Evolutionary conservation across 1,140 invertebrate species (phyloP).

Genomic region (Chrysoperla carnea): DNA sequence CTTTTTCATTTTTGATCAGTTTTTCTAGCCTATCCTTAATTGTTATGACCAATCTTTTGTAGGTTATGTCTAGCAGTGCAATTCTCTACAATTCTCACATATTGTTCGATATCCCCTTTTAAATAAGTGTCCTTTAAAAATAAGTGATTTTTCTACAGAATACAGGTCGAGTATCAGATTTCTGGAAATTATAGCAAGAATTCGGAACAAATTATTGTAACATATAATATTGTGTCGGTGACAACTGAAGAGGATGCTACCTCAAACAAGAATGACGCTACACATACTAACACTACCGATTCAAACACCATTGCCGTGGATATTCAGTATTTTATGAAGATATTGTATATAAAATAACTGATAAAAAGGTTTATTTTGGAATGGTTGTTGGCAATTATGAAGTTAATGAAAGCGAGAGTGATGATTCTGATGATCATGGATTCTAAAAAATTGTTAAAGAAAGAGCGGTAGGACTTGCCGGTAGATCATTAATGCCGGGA

Average conservation of each 20-base stretch:
- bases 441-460: background rate
- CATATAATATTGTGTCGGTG: too few relatives aligned
- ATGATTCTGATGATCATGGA: constrained; percentile 33
- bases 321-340: background rate
- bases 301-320: background rate
- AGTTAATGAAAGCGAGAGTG: constrained; percentile 54
- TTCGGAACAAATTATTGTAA: too few relatives aligned
- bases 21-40: too few relatives aligned
- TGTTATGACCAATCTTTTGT: too few relatives aligned
- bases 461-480: constrained; percentile 50
- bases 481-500: constrained; percentile 77
- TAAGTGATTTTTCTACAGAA: too few relatives aligned
- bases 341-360: constrained; percentile 54
- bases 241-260: background rate
- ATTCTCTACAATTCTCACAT: too few relatives aligned
- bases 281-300: background rate
- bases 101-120: too few relatives aligned
- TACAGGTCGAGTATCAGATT: too few relatives aligned
- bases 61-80: too few relatives aligned
- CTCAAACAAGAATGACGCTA: background rate
- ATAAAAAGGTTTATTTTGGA: constrained; percentile 66
- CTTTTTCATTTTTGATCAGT: too few relatives aligned
- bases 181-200: too few relatives aligned
- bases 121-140: too few relatives aligned
- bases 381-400: constrained; percentile 75